Evolutionary conservation across 2,113 vertebrate species (phyloP), one percentile per base, ranked within the genome.

Genomic region (Struthio camelus): DNA sequence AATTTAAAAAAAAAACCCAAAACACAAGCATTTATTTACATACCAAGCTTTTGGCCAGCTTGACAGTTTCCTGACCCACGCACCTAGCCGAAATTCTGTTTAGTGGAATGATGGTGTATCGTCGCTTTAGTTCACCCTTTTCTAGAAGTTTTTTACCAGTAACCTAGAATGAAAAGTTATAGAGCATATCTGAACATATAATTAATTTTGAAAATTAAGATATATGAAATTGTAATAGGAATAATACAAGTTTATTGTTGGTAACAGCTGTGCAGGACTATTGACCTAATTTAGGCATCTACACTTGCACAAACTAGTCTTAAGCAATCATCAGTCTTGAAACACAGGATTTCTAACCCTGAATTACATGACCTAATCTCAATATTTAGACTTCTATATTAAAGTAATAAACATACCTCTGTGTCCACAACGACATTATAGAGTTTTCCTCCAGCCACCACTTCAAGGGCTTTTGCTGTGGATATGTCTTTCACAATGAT

Each of bases 351-450:
- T 4, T 2, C 15, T 38, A 62, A 24, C 5, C 10, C n/a, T 2
- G 1, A 64, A 44, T 64, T 27, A 54, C 44, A 42, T 0, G 0
- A 58, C 10, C 18, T 56, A 30, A 70, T 44, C 44, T 36, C 19
- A 80, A 50, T 30, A 42, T 64, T 50, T 27, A 48, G 24, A 44
- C 13, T 10, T 88, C 27, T 62, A 14, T 53, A 24, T 23, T 62
- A 73, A 23, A 34, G 5, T 40, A 79, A 69, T 24, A 79, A 53
- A 79, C 97, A 70, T 90, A 99, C 99, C 99, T 99, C 99, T 24
- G 99, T 99, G 97, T 99, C 99, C 19, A 99, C 99, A 36, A 99
- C 88, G 24, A 99, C 98, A 61, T 99, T 99, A 93, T 99, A 99
- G 38, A 99, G 99, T 20, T 99, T 98, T 5, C 99, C 99, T 20